Evolutionary conservation across 2,888 invertebrate species (phyloP), one percentile per base, ranked within the genome.

Genomic region (Furcula furcula): DNA sequence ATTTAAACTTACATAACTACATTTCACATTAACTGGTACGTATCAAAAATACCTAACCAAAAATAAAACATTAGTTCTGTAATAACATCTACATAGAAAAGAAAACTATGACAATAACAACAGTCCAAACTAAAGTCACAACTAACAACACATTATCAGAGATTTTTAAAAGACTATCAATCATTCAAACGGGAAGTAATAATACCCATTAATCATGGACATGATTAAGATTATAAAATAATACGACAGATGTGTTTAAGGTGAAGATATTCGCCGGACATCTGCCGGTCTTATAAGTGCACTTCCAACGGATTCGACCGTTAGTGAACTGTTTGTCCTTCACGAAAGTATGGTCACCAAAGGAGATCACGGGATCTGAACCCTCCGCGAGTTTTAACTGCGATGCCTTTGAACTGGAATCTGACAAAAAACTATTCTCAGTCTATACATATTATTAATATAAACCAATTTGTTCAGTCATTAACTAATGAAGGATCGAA

Each of bases 211-310:
- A 53, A 5, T 48, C 43, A 39, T 80, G 78, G 23, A 68, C 52
- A 49, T 80, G 80, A 32, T 65, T 71, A 40, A n/a, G n/a, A n/a
- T 77, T 76, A 29, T 75, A 65, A 28, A 79, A 62, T 3, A 76
- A 52, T 1, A 78, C 75, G 2, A 80, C 75, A 34, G 74, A 67
- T 1, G 60, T 60, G 21, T 72, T 69, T 7, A 77, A 65, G 2
- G 77, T 76, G 53, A 73, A 76, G 11, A 78, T 72, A 47, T 71
- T 73, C 3, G 80, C 77, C 1, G 59, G 63, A 34, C 79, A 80
- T 3, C 53, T 65, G 6, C 62, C 65, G 11, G 65, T 49, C 12
- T 41, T 40, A 39, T 76, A 62, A 2, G 68, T 55, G 45, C 78
- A 80, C 21, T 69, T 68, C 75, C 76, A 81, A 3, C 71, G 58